These are phyloP conservation scores for Leptinotarsa lineolata DNA, from an alignment of 1,140 invertebrate species.

Conservation along the genomic window DNA sequence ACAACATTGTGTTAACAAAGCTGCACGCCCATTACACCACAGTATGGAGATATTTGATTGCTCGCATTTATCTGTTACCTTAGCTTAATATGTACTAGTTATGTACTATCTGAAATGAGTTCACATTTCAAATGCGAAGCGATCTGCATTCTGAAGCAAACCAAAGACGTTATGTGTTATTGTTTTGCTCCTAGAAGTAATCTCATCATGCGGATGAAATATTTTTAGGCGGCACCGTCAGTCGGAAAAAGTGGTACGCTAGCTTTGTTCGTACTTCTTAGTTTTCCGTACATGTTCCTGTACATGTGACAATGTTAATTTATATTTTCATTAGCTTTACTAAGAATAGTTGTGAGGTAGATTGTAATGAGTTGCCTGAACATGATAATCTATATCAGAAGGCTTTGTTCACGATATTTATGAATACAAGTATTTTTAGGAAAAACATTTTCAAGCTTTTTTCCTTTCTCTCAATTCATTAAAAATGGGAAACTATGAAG, in stretches of 20 bases:
- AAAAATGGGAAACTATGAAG: too few relatives aligned
- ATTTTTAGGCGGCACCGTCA: neutral
- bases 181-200: constrained; percentile 1
- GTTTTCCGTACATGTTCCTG: too few relatives aligned
- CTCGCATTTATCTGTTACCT: neutral
- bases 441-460: too few relatives aligned
- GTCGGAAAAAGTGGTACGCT: neutral
- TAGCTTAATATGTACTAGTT: neutral
- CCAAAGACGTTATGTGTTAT: constrained; percentile 3
- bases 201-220: constrained; percentile 3
- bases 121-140: constrained; percentile 4
- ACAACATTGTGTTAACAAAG: neutral
- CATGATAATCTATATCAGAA: too few relatives aligned
- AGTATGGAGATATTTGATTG: constrained; percentile 3
- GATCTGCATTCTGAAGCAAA: constrained; percentile 5
- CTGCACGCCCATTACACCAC: neutral
- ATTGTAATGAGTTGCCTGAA: too few relatives aligned
- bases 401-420: too few relatives aligned
- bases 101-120: neutral
- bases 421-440: too few relatives aligned
- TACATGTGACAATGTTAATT: too few relatives aligned
- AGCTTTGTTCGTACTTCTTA: neutral
- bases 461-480: too few relatives aligned
- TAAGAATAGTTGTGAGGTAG: too few relatives aligned
- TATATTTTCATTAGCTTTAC: too few relatives aligned